These are phyloP conservation scores for Oscheius sp. DNA, from an alignment of 2,888 invertebrate species.

Conservation along the genomic window DNA sequence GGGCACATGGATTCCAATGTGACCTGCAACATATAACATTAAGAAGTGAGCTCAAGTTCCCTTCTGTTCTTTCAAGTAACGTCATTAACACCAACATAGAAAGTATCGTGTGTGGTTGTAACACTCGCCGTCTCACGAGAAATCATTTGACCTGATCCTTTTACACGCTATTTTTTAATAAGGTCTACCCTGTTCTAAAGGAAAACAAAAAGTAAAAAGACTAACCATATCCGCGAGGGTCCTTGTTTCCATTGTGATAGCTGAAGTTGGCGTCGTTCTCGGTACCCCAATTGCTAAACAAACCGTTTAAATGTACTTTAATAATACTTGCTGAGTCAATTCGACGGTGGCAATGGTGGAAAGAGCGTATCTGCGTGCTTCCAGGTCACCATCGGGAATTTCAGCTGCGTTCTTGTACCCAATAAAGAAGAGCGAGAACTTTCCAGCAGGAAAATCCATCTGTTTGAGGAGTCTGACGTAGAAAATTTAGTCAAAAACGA, in stretches of 20 bases:
- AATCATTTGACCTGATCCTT: too few species aligned
- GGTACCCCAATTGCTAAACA: constrained; percentile 90
- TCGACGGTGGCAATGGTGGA: constrained; percentile 88
- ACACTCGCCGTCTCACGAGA: too few species aligned
- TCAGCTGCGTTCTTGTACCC: constrained; percentile 85
- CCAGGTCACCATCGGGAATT: constrained; percentile 82
- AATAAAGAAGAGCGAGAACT: constrained; percentile 91
- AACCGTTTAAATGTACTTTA: background rate
- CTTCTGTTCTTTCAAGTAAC: background rate
- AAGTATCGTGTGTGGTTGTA: too few species aligned
- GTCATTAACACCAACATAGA: too few species aligned
- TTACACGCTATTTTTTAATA: too few species aligned
- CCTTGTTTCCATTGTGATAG: constrained; percentile 91
- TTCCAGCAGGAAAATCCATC: constrained; percentile 87
- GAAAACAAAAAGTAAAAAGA: background rate
- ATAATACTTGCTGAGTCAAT: constrained; percentile 85
- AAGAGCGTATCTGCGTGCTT: constrained; percentile 84
- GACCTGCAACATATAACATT: constrained; percentile 78
- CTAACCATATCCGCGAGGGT: constrained; percentile 87
- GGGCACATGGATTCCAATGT: constrained; percentile 90
- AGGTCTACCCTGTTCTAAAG: background rate
- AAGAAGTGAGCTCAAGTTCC: background rate
- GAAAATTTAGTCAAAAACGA: background rate
- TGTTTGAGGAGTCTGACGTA: constrained; percentile 81
- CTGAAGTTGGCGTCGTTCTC: constrained; percentile 86